phyloP scores from a whole-genome alignment of 2,888 invertebrate species.

The Diloba caeruleocephala region DNA sequence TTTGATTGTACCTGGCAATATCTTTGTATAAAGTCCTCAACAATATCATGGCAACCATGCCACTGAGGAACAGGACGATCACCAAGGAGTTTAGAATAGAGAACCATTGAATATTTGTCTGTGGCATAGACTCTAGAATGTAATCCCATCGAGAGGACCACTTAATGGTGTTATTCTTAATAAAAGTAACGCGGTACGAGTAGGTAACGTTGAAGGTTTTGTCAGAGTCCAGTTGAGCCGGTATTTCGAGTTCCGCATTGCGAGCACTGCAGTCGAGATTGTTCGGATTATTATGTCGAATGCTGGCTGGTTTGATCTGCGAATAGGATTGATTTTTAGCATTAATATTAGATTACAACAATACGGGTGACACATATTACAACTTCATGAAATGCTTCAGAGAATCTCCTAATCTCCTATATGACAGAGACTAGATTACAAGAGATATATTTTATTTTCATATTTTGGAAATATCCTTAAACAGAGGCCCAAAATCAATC shows the following conservation, averaged over 20 bases:
- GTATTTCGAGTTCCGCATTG: constrained; percentile 92
- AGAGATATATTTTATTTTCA: no score
- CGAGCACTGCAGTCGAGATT: constrained; percentile 85
- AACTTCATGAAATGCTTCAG: no score
- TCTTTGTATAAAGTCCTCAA: constrained; percentile 99
- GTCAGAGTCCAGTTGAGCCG: constrained; percentile 83
- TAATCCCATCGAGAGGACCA: constrained; percentile 99
- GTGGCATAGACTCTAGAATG: constrained; percentile 99
- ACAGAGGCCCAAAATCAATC: background rate
- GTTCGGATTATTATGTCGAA: constrained; percentile 83
- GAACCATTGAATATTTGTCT: constrained; percentile 99
- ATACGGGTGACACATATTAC: no score
- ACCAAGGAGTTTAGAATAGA: constrained; percentile 99
- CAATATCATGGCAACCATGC: constrained; percentile 99
- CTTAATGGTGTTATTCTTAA: constrained; percentile 94
- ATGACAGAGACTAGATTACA: no score
- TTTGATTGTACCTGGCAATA: constrained; percentile 99
- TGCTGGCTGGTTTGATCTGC: constrained; percentile 88
- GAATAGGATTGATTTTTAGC: no score
- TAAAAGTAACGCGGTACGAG: constrained; percentile 95
- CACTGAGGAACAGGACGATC: constrained; percentile 98
- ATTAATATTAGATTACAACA: no score
- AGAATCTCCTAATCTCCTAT: no score
- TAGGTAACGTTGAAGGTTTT: constrained; percentile 92
- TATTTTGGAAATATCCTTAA: background rate